phyloP scores from a whole-genome alignment of 2,113 vertebrate genomes.

The Vicugna pacos region DNA sequence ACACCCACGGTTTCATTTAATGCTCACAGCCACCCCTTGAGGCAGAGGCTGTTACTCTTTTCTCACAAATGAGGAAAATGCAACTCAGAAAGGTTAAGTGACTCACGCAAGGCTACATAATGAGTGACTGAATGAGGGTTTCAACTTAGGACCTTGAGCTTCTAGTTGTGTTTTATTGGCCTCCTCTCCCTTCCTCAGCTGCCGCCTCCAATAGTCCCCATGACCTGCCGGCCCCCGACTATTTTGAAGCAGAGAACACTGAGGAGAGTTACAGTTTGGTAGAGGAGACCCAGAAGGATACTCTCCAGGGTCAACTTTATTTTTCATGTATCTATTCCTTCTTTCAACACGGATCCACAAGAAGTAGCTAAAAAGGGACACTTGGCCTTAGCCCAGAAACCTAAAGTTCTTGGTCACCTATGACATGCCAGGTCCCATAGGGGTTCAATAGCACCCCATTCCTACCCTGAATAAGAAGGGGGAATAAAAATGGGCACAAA shows the following conservation, averaged over 20 bases:
- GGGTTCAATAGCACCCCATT: not conserved
- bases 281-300: not conserved
- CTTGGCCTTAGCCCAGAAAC: not conserved
- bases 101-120: not conserved
- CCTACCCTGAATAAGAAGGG: not conserved
- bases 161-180: not conserved
- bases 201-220: not conserved
- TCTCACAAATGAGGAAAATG: slow-evolving; percentile 18
- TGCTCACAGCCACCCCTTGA: not conserved
- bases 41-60: not conserved
- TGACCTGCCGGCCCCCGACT: not conserved
- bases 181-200: not conserved
- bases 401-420: not conserved
- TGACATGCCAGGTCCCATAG: not conserved
- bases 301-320: not conserved
- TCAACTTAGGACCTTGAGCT: not conserved
- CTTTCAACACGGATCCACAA: not conserved
- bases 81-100: not conserved
- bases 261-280: not conserved
- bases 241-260: slow-evolving; percentile 9
- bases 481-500: not conserved
- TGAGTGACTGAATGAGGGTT: not conserved
- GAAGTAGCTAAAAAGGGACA: not conserved
- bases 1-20: not conserved
- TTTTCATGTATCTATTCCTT: not conserved